These are phyloP conservation scores for Fregata magnificens DNA, from an alignment of 2,113 vertebrate genomes.

Conservation along the genomic window DNA sequence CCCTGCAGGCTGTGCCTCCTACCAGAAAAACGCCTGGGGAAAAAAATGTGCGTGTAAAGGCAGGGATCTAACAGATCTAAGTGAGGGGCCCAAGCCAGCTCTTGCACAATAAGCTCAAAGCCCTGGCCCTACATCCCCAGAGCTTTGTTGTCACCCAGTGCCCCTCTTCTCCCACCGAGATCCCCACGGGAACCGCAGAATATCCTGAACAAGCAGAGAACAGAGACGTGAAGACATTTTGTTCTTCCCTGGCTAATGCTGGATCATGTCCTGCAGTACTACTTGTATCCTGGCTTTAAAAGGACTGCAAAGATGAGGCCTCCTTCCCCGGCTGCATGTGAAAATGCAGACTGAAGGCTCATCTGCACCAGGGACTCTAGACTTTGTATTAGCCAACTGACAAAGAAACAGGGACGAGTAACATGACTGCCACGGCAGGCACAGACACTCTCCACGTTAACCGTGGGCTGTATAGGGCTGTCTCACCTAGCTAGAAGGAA, in stretches of 20 bases:
- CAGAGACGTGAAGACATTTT: neutral
- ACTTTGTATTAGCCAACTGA: neutral
- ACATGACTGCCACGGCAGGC: neutral
- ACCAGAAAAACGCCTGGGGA: constrained; percentile 8
- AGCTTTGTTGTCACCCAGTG: neutral
- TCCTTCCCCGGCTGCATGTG: neutral
- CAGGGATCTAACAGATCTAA: neutral
- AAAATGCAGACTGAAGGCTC: neutral
- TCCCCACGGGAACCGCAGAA: neutral
- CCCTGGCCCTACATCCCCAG: neutral
- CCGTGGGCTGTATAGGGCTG: neutral
- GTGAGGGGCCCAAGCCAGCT: neutral
- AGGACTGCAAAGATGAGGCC: neutral
- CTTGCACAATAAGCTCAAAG: neutral
- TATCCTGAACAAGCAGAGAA: neutral
- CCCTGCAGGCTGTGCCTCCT: constrained; percentile 37
- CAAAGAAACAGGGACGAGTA: neutral
- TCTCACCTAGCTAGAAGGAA: neutral
- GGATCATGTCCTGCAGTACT: neutral
- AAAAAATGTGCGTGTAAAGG: neutral
- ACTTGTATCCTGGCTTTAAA: neutral
- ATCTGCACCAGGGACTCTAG: neutral
- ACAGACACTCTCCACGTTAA: neutral
- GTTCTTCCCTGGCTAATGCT: neutral
- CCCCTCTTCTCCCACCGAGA: neutral